Conservation (phyloP, 1,140 invertebrate genomes). For the Lepidurus apus region DNA sequence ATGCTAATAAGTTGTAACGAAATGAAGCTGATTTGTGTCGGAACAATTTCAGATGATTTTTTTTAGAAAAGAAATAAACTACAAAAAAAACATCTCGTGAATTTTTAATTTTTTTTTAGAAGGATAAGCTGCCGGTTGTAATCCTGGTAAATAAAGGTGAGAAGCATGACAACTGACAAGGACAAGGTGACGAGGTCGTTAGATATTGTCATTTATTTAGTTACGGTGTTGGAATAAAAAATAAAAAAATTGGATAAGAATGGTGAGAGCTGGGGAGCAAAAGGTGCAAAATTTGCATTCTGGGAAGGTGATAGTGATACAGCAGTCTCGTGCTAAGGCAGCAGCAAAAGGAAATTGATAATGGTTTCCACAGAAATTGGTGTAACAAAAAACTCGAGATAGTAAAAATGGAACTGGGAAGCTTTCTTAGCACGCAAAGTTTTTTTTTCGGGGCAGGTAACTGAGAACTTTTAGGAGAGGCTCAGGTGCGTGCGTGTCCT, state of each 20-base stretch:
- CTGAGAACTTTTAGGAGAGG: background rate
- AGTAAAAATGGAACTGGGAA: background rate
- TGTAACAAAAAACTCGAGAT: background rate
- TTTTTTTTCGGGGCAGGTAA: background rate
- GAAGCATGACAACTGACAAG: conserved; percentile 5
- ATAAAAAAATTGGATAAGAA: background rate
- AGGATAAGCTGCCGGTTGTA: too few species aligned
- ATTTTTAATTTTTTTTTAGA: background rate
- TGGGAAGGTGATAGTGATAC: conserved; percentile 18
- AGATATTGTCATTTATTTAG: conserved; percentile 19
- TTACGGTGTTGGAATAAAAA: background rate
- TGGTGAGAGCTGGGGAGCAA: background rate
- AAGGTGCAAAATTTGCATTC: conserved; percentile 11
- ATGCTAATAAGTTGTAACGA: conserved; percentile 4
- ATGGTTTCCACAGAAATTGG: background rate
- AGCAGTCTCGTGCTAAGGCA: conserved; percentile 14
- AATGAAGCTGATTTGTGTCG: background rate
- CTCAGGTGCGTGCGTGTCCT: background rate
- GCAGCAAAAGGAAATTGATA: background rate
- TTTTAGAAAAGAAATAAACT: too few species aligned
- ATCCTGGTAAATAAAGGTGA: background rate
- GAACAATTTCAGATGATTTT: background rate
- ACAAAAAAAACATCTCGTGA: background rate
- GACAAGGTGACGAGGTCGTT: conserved; percentile 13
- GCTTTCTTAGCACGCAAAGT: background rate